A percentile compares a stretch with the other conserved stretches of the same genome.
These are phyloP conservation scores for Pteromalus puparum DNA, from an alignment of 1,140 invertebrate species.

Conservation along the genomic window DNA sequence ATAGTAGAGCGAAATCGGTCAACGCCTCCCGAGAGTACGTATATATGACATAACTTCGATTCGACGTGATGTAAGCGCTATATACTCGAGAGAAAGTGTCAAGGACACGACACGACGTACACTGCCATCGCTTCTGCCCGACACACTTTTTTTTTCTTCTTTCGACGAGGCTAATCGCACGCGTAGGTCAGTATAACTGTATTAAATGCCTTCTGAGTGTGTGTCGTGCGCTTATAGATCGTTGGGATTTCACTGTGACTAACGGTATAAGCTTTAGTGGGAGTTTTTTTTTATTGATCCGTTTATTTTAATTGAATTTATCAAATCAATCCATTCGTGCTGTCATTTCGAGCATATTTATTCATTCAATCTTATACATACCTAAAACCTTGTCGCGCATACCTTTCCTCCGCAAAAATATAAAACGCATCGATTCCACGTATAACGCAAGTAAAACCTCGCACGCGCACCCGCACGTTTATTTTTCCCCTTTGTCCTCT, in stretches of 20 bases:
- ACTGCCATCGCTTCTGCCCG: neutral
- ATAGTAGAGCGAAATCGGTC: slow-evolving; percentile 14
- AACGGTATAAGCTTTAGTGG: no score
- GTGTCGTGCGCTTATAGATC: no score
- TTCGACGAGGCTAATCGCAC: neutral
- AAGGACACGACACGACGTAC: slow-evolving; percentile 26
- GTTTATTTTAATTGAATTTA: no score
- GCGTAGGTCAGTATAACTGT: neutral
- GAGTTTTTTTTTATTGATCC: no score
- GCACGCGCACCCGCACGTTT: slow-evolving; percentile 20
- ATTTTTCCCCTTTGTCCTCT: neutral
- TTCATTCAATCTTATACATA: no score
- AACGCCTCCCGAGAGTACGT: neutral
- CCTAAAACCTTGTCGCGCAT: neutral
- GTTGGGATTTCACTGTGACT: no score
- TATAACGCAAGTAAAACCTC: neutral
- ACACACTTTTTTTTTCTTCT: slow-evolving; percentile 10
- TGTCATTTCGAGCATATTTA: no score
- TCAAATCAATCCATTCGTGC: no score
- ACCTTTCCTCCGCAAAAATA: neutral
- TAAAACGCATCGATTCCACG: neutral
- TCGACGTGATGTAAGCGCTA: neutral
- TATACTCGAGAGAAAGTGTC: slow-evolving; percentile 24
- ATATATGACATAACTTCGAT: slow-evolving; percentile 14
- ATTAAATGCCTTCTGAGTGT: neutral